A percentile compares a stretch with the other conserved stretches of the same genome.
Evolutionary conservation across 2,888 invertebrate genomes (phyloP).

Genomic region (Odontocerum albicorne): DNA sequence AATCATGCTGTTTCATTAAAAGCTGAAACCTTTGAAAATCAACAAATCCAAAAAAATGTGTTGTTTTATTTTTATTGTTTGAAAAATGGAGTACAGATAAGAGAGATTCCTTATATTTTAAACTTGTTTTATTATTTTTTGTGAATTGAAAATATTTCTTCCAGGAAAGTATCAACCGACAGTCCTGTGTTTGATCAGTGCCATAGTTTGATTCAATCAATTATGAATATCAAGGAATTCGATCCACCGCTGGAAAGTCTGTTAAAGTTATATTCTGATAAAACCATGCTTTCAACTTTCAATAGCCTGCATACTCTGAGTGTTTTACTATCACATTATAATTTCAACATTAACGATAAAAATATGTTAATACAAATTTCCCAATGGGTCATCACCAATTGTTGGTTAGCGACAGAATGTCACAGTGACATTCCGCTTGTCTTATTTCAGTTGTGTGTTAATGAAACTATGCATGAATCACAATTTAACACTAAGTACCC

Average conservation of each 20-base stretch:
- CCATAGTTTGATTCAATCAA: conserved; percentile 46
- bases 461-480: conserved; percentile 43
- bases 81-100: too few relatives aligned
- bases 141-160: too few relatives aligned
- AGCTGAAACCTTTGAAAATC: too few relatives aligned
- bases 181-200: conserved; percentile 44
- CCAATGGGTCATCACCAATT: conserved; percentile 43
- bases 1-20: too few relatives aligned
- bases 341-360: conserved; percentile 45
- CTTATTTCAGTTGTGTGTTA: conserved; percentile 44
- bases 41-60: too few relatives aligned
- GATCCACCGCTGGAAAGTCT: conserved; percentile 45
- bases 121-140: too few relatives aligned
- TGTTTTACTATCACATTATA: conserved; percentile 45
- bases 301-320: conserved; percentile 46
- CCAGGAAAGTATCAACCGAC: conserved; percentile 27
- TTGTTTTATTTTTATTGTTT: too few relatives aligned
- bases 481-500: background rate
- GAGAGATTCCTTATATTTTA: too few relatives aligned
- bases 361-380: conserved; percentile 44
- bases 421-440: conserved; percentile 38
- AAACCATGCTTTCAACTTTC: conserved; percentile 48
- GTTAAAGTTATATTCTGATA: conserved; percentile 49
- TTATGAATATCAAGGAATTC: conserved; percentile 43
- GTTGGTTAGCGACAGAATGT: conserved; percentile 31